Evolutionary conservation across 2,888 invertebrate species (phyloP).

Genomic region (Trissolcus japonicus): DNA sequence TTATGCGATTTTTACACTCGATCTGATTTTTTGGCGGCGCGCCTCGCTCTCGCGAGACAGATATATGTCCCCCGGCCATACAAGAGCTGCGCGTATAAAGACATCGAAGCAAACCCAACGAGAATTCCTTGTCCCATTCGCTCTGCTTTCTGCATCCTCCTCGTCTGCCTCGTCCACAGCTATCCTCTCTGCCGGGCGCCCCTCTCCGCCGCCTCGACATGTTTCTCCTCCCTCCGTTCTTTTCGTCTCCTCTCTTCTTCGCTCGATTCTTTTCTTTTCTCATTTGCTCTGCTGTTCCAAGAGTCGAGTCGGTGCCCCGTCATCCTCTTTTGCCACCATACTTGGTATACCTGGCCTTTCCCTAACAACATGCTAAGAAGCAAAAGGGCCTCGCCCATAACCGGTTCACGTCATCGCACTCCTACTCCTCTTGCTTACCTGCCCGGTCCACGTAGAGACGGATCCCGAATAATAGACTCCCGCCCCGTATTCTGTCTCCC

Average conservation of each 20-base stretch:
- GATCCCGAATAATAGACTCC: constrained; percentile 52
- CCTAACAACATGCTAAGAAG: constrained; percentile 65
- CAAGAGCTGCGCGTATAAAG: constrained; percentile 76
- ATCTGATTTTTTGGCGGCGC: constrained; percentile 76
- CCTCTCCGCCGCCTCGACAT: constrained; percentile 1
- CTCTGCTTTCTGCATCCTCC: constrained; percentile 62
- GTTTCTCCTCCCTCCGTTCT: constrained; percentile 23
- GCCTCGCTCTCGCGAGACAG: constrained; percentile 75
- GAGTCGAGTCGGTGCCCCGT: constrained; percentile 63
- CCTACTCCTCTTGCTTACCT: constrained; percentile 52
- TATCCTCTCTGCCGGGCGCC: constrained; percentile 52
- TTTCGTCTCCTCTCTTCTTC: constrained; percentile 48
- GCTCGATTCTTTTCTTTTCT: constrained; percentile 33
- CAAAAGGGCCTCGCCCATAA: constrained; percentile 76
- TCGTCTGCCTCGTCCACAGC: constrained; percentile 35
- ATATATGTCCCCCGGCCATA: constrained; percentile 75
- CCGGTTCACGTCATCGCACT: constrained; percentile 70
- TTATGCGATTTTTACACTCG: constrained; percentile 77
- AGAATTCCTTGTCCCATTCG: constrained; percentile 76
- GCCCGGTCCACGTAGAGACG: constrained; percentile 46
- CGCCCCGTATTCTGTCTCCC: constrained; percentile 49
- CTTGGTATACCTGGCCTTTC: constrained; percentile 69
- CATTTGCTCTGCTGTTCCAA: constrained; percentile 49
- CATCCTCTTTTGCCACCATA: constrained; percentile 71
- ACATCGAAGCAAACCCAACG: constrained; percentile 76